Evolutionary conservation across 37 sponge, comb jelly and placozoan species (phyloP).

Genomic region (Haliclona indistincta): DNA sequence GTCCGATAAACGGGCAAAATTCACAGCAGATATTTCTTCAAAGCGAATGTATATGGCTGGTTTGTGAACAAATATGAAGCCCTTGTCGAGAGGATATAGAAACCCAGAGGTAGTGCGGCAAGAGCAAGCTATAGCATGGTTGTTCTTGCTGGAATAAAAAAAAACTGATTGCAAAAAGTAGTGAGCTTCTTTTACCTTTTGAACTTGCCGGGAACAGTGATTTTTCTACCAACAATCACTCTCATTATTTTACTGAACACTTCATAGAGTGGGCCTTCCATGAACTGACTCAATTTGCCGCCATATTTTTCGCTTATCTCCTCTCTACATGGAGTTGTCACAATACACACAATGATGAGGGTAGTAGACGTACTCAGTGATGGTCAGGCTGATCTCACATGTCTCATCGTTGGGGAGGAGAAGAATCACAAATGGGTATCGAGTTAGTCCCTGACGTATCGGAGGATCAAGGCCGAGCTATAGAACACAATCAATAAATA

Average conservation of each 20-base stretch:
- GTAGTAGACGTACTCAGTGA: constrained; percentile 67
- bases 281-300: constrained; percentile 73
- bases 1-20: constrained; percentile 90
- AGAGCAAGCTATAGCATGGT: constrained; percentile 83
- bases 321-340: constrained; percentile 27
- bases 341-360: background rate
- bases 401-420: constrained; percentile 73
- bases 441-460: constrained; percentile 96
- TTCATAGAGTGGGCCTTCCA: constrained; percentile 89
- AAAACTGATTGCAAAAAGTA: background rate
- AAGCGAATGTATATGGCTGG: constrained; percentile 92
- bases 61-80: constrained; percentile 97
- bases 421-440: constrained; percentile 90
- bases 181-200: constrained; percentile 48
- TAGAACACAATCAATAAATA: constrained; percentile 4
- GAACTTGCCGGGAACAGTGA: constrained; percentile 91
- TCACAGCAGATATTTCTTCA: constrained; percentile 87
- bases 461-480: constrained; percentile 93
- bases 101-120: constrained; percentile 85
- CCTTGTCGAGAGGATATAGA: constrained; percentile 93
- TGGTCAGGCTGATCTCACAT: constrained; percentile 69
- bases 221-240: constrained; percentile 89
- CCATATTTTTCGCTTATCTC: constrained; percentile 55
- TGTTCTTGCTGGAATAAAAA: constrained; percentile 34
- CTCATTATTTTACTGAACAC: constrained; percentile 89